Evolutionary conservation across 2,888 invertebrate genomes (phyloP).

Genomic region (Meliscaeva auricollis): DNA sequence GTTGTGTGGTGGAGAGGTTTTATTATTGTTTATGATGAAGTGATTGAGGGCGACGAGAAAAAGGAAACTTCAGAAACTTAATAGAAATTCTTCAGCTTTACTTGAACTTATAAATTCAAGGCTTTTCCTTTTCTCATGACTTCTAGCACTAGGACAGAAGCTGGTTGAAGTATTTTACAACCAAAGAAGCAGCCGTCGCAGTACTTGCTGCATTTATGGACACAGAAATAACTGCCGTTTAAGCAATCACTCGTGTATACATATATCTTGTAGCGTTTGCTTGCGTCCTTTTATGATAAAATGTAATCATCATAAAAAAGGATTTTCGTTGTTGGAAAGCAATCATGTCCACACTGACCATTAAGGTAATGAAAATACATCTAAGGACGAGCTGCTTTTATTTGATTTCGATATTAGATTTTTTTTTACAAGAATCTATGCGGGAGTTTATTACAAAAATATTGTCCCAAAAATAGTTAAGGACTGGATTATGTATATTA

Average conservation of each 20-base stretch:
- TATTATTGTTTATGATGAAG: constrained; percentile 74
- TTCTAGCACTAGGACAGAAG: constrained; percentile 27
- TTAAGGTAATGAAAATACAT: constrained; percentile 70
- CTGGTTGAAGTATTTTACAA: constrained; percentile 30
- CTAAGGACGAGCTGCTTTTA: constrained; percentile 57
- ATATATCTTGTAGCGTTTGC: constrained; percentile 49
- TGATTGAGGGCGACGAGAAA: constrained; percentile 57
- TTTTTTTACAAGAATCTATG: constrained; percentile 1
- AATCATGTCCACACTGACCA: constrained; percentile 59
- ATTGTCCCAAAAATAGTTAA: constrained; percentile 13
- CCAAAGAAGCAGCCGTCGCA: not conserved
- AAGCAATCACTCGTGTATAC: constrained; percentile 59
- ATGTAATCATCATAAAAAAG: constrained; percentile 81
- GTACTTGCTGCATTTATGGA: constrained; percentile 61
- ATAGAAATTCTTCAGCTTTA: constrained; percentile 72
- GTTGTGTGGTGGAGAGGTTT: constrained; percentile 65
- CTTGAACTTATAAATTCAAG: constrained; percentile 73
- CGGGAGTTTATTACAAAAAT: constrained; percentile 21
- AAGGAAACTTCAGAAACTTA: constrained; percentile 62
- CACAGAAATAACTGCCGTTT: constrained; percentile 66
- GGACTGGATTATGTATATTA: too few species aligned
- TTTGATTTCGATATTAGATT: constrained; percentile 67
- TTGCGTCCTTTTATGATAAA: constrained; percentile 78
- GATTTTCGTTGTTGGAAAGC: constrained; percentile 69
- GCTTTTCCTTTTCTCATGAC: constrained; percentile 56